A percentile compares a stretch with the other conserved stretches of the same genome.
phyloP scores from a whole-genome alignment of 1,140 invertebrate species.

The Phocides pigmalion region DNA sequence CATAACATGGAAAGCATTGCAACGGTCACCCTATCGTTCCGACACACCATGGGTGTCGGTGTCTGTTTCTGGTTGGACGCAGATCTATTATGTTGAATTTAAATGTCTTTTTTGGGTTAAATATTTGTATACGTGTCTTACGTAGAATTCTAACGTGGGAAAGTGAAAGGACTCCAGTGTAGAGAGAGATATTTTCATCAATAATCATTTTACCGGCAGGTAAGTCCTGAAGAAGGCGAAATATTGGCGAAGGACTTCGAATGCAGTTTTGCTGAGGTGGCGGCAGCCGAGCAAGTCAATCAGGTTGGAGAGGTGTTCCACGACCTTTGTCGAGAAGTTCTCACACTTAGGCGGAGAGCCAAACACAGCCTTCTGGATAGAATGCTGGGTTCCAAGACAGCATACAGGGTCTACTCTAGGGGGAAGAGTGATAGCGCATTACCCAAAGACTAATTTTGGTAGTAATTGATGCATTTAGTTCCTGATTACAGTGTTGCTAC shows the following conservation, averaged over 20 bases:
- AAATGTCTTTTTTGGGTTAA: too few species aligned
- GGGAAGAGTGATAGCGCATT: constrained; percentile 94
- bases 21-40: too few species aligned
- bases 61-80: too few species aligned
- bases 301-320: constrained; percentile 93
- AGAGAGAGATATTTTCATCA: background rate
- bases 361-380: constrained; percentile 92
- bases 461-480: constrained; percentile 40
- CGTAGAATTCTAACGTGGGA: too few species aligned
- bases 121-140: too few species aligned
- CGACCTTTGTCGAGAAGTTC: constrained; percentile 92
- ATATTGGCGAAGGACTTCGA: constrained; percentile 94
- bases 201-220: constrained; percentile 81
- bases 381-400: constrained; percentile 91
- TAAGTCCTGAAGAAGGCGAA: constrained; percentile 94
- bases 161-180: too few species aligned
- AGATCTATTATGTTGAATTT: too few species aligned
- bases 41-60: too few species aligned
- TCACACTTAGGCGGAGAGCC: constrained; percentile 90
- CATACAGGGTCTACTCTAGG: constrained; percentile 89
- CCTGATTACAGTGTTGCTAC: constrained; percentile 7
- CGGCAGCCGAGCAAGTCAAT: constrained; percentile 93
- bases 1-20: too few species aligned
- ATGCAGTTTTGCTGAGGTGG: constrained; percentile 94
- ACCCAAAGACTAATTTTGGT: constrained; percentile 88